Evolutionary conservation across 2,888 invertebrate genomes (phyloP).

Genomic region (Polylopha cassiicola): DNA sequence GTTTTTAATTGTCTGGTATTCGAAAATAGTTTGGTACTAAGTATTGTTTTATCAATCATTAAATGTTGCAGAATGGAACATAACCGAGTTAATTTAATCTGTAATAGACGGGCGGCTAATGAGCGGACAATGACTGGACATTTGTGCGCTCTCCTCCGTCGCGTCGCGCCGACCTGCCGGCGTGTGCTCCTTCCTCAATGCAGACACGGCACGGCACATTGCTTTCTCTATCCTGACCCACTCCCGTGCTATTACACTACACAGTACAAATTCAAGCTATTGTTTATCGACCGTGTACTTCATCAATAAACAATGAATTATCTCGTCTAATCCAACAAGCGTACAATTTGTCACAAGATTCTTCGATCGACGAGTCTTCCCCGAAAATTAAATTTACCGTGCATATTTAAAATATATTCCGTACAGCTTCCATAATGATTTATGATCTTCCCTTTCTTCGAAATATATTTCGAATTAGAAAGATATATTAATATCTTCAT

Average conservation of each 20-base stretch:
- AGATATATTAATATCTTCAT: slow-evolving; percentile 77
- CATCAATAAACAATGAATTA: slow-evolving; percentile 6
- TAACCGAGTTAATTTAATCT: slow-evolving; percentile 70
- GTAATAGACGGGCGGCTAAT: slow-evolving; percentile 59
- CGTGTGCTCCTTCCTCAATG: slow-evolving; percentile 14
- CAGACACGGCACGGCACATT: slow-evolving; percentile 40
- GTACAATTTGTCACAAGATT: slow-evolving; percentile 52
- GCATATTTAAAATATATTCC: slow-evolving; percentile 61
- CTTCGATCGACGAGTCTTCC: slow-evolving; percentile 61
- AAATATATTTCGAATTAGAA: slow-evolving; percentile 77
- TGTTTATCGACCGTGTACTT: slow-evolving; percentile 3
- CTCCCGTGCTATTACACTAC: background rate
- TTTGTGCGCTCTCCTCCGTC: too few relatives aligned
- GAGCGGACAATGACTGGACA: slow-evolving; percentile 65
- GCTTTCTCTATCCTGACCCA: slow-evolving; percentile 38
- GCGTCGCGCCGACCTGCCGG: slow-evolving; percentile 39
- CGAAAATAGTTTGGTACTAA: slow-evolving; percentile 14
- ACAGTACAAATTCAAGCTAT: too few relatives aligned
- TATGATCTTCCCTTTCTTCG: slow-evolving; percentile 72
- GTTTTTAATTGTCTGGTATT: slow-evolving; percentile 19
- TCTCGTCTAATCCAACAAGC: slow-evolving; percentile 25
- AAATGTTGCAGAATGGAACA: slow-evolving; percentile 46
- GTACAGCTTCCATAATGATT: slow-evolving; percentile 65
- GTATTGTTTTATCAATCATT: slow-evolving; percentile 60
- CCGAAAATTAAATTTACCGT: slow-evolving; percentile 62